Evolutionary conservation across 2,797 vertebrate species (phyloP).

Genomic region (Spatula clypeata): DNA sequence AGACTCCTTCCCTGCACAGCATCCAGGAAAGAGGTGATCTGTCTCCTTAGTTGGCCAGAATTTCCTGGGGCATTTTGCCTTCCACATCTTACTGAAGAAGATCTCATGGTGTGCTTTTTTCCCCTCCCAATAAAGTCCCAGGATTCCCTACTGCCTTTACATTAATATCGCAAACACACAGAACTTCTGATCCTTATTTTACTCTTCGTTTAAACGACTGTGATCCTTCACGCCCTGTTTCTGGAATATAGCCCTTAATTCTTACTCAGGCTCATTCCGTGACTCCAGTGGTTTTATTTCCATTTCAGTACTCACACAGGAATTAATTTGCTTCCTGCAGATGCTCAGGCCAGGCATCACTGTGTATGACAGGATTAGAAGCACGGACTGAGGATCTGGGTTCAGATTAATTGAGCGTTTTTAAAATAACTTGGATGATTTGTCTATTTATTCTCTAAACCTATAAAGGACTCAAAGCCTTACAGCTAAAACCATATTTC

Average conservation of each 20-base stretch:
- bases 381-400: not conserved
- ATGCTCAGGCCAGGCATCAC: not conserved
- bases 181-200: not conserved
- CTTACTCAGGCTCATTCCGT: not conserved
- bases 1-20: not conserved
- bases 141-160: not conserved
- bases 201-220: not conserved
- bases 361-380: not conserved
- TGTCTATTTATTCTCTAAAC: not conserved
- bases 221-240: not conserved
- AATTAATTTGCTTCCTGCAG: not conserved
- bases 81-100: not conserved
- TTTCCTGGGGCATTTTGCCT: not conserved
- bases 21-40: not conserved
- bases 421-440: not conserved
- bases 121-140: not conserved
- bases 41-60: not conserved
- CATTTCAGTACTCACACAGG: not conserved
- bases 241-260: not conserved
- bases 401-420: not conserved
- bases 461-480: not conserved
- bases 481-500: not conserved
- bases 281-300: not conserved
- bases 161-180: not conserved
- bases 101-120: not conserved